phyloP scores from a whole-genome alignment of 2,888 invertebrate species.

The Sphaerophoria rueppellii region DNA sequence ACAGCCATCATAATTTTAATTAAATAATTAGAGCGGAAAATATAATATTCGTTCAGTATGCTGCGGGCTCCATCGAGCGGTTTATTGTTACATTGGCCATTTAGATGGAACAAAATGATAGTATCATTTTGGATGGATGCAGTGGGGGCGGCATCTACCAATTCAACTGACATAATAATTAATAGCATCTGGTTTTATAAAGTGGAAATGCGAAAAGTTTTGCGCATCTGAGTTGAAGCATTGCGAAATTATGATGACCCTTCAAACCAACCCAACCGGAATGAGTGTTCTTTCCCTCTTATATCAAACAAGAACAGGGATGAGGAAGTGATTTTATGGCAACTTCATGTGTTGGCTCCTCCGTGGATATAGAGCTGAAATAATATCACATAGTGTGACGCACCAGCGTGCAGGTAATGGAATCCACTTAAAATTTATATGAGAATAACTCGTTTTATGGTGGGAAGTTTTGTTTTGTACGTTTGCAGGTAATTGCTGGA shows the following conservation, averaged over 20 bases:
- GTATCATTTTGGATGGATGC: background rate
- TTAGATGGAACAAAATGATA: conserved; percentile 56
- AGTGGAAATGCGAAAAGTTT: conserved; percentile 69
- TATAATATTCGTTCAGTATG: conserved; percentile 63
- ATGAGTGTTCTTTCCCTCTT: conserved; percentile 10
- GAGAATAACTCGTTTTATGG: conserved; percentile 52
- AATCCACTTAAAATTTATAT: conserved; percentile 58
- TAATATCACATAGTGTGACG: background rate
- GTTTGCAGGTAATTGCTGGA: conserved; percentile 48
- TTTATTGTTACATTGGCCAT: conserved; percentile 66
- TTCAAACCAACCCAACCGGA: conserved; percentile 22
- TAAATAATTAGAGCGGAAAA: conserved; percentile 71
- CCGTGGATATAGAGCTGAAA: no score
- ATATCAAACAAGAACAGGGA: background rate
- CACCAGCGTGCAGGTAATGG: conserved; percentile 51
- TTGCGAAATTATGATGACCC: conserved; percentile 2
- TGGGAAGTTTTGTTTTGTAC: conserved; percentile 37
- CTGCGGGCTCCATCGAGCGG: conserved; percentile 64
- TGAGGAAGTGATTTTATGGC: background rate
- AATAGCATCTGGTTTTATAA: conserved; percentile 69
- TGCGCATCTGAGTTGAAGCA: conserved; percentile 7
- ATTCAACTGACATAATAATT: conserved; percentile 67
- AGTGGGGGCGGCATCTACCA: background rate
- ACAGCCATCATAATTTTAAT: conserved; percentile 67
- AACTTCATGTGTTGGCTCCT: background rate